Conservation (phyloP, 1,140 invertebrate species). For the Coboldia fuscipes region DNA sequence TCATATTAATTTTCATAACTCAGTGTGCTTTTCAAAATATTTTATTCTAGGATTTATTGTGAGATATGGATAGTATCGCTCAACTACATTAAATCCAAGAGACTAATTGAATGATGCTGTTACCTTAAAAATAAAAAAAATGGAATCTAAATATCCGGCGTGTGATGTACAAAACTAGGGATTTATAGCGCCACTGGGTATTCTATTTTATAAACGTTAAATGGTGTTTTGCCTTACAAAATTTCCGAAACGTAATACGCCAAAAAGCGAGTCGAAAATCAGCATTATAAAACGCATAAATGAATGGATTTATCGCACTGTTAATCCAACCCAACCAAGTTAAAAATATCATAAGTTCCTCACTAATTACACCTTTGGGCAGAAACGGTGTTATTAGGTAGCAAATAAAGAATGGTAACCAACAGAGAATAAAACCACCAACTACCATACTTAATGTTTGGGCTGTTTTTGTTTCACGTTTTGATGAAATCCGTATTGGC, state of each 20-base stretch:
- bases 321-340: conserved; percentile 90
- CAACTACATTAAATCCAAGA: no score
- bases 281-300: conserved; percentile 69
- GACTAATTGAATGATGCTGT: no score
- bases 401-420: conserved; percentile 74
- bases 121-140: no score
- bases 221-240: no score
- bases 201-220: no score
- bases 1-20: no score
- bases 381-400: conserved; percentile 62
- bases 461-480: conserved; percentile 66
- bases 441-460: conserved; percentile 80
- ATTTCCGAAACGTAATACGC: conserved; percentile 43
- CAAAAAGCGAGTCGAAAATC: conserved; percentile 70
- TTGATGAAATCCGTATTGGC: conserved; percentile 32
- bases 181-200: no score
- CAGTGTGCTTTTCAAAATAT: no score
- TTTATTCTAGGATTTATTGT: no score
- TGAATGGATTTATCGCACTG: conserved; percentile 71
- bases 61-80: no score
- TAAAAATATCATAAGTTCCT: conserved; percentile 50
- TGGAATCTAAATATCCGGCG: no score
- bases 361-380: conserved; percentile 27
- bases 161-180: no score
- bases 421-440: conserved; percentile 77